Evolutionary conservation across 2,888 invertebrate genomes (phyloP).

Genomic region (Brassicogethes aeneus): DNA sequence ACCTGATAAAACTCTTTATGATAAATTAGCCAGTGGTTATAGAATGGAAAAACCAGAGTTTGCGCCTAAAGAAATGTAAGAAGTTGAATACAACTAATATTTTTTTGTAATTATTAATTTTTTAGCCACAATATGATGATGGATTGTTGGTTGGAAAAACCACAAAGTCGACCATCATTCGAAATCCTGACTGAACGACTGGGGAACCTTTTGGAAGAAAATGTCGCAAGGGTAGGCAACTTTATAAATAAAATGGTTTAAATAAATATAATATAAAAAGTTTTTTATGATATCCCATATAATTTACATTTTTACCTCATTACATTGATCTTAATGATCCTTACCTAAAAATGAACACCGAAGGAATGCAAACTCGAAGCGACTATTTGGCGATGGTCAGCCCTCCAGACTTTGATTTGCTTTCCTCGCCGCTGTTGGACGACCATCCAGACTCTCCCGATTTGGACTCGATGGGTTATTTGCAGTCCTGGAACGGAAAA

Average conservation of each 20-base stretch:
- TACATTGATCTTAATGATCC: slow-evolving; percentile 80
- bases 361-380: slow-evolving; percentile 44
- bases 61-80: slow-evolving; percentile 68
- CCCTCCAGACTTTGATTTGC: slow-evolving; percentile 62
- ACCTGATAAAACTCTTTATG: slow-evolving; percentile 60
- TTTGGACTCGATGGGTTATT: slow-evolving; percentile 44
- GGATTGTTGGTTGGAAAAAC: slow-evolving; percentile 78
- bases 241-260: no score
- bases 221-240: slow-evolving; percentile 59
- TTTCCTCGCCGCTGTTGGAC: slow-evolving; percentile 51
- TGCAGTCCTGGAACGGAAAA: slow-evolving; percentile 48
- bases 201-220: slow-evolving; percentile 72
- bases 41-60: slow-evolving; percentile 82
- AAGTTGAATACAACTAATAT: slow-evolving; percentile 13
- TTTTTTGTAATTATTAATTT: slow-evolving; percentile 7
- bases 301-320: slow-evolving; percentile 49
- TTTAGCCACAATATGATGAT: slow-evolving; percentile 69
- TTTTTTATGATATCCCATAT: no score
- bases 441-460: slow-evolving; percentile 38
- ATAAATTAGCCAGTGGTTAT: slow-evolving; percentile 72
- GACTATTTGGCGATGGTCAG: slow-evolving; percentile 73
- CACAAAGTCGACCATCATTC: slow-evolving; percentile 72
- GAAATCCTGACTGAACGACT: slow-evolving; percentile 63
- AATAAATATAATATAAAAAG: no score
- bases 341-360: slow-evolving; percentile 63